Base-by-base conservation (phyloP, 2,888 invertebrate species). In the Nephrotoma guestfalica region DNA sequence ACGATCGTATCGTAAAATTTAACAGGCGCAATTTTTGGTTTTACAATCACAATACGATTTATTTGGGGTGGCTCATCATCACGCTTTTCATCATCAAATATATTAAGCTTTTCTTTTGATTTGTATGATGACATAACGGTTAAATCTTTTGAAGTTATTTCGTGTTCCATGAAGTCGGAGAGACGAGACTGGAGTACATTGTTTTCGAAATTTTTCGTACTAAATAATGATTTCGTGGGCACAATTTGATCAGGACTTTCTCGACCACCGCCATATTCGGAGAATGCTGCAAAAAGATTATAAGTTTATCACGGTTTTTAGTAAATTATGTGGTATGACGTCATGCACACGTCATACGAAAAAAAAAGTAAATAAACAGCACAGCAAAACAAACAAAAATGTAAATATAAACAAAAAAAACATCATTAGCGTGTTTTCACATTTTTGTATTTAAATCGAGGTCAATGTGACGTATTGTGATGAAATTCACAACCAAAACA, bases 1-100 rank as follows among this genome's bases (percentile, higher is more conserved):
- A 92, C 89, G 2, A 91, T 89, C 41, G 91, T 90, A 0, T 91
- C 91, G 9, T 90, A 89, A 40, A 91, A 89, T 88, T 92, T 92
- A 0, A 92, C 88, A 4, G 91, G 89, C 0, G 92, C 92, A 2
- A 93, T 91, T 86, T 90, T 90, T 0, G 93, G 93, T 87, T 91
- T 91, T 0, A 92, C 88, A 7, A 90, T 88, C n/a, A 92, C 84
- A 41, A 84, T 42, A 41, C 84, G 84, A 9, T 41, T 41, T 15
- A 84, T n/a, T 41, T 41, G n/a, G 41, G 41, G n/a, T 4, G 41
- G 2, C 6, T 84, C 84, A 30, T 84, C 42, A 7, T 71, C 71
- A 3, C 43, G 43, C 13, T 71, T 71, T 3, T 71, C 30, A 9
- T 71, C 71, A 0, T 71, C 71, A 30, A 71, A 71, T 71, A 71